Evolutionary conservation across 2,888 invertebrate species (phyloP), one percentile per base, ranked within the genome.

Genomic region (Leptopilina myrica): DNA sequence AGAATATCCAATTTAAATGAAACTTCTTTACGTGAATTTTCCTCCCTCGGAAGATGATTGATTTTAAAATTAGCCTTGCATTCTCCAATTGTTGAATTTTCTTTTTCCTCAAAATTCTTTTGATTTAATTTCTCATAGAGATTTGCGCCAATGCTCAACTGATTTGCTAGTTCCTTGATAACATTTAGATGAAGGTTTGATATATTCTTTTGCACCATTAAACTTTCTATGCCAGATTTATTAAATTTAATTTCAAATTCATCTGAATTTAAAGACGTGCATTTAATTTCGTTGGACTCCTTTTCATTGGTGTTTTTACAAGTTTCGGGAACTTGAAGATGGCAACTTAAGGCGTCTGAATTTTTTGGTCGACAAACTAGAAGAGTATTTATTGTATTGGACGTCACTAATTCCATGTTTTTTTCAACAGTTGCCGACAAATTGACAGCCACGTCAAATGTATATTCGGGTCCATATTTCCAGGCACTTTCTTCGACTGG

Each of bases 391-490:
- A 33, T 82, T 53, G 83, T 46, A 14, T 43, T 78, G 64, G 1
- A 77, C 26, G 62, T n/a, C 8, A 43, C 8, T 14, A 53, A 1
- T 49, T 77, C 7, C 69, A 77, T 8, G 62, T 26, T 40, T 80
- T 88, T 86, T 81, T 86, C 67, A 56, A 86, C 79, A n/a, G 87
- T 82, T 8, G 80, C 86, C 81, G 82, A 89, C 80, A 53, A 85
- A 84, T 81, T 88, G 85, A 46, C 82, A 12, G 83, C 77, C 33
- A 89, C 82, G 64, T 87, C 79, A 82, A 88, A 90, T 8, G 83
- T 79, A 80, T 87, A 90, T 67, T 87, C 86, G 6, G 85, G 84
- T 2, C 88, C 88, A 75, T 84, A 66, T 46, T 85, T 85, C 89
- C 90, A 90, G 14, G 83, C 84, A 43, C 0, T 75, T 7, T 86